phyloP scores from a whole-genome alignment of 2,888 invertebrate genomes.

The Patella caerulea region DNA sequence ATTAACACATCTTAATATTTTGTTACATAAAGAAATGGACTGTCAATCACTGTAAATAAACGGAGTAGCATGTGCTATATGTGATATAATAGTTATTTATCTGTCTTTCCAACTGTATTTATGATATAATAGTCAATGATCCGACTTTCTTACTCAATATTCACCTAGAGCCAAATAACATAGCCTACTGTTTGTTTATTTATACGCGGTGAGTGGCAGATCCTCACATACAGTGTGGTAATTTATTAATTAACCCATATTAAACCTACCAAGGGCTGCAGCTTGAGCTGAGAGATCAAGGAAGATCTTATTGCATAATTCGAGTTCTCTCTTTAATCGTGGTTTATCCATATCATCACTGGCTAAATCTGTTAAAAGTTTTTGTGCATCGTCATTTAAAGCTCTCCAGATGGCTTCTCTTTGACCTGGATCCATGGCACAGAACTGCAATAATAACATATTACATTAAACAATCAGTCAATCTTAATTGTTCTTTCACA shows the following conservation, averaged over 20 bases:
- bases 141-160: too few species aligned
- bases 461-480: too few species aligned
- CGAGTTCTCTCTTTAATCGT: conserved; percentile 90
- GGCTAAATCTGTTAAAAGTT: conserved; percentile 91
- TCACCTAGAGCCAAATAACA: too few species aligned
- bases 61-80: neutral
- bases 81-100: neutral
- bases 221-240: neutral
- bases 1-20: too few species aligned
- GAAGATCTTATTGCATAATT: conserved; percentile 93
- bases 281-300: conserved; percentile 93
- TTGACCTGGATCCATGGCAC: conserved; percentile 96
- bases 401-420: conserved; percentile 89
- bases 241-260: neutral
- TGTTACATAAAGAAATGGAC: too few species aligned
- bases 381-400: conserved; percentile 97
- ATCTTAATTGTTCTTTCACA: too few species aligned
- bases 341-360: conserved; percentile 81
- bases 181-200: neutral
- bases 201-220: conserved; percentile 15
- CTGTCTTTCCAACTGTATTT: too few species aligned
- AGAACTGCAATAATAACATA: conserved; percentile 77
- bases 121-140: too few species aligned
- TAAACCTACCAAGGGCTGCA: conserved; percentile 65
- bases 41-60: neutral